These are phyloP conservation scores for Dimorphilus gyrociliatus DNA, from an alignment of 2,888 invertebrate genomes.

Conservation along the genomic window DNA sequence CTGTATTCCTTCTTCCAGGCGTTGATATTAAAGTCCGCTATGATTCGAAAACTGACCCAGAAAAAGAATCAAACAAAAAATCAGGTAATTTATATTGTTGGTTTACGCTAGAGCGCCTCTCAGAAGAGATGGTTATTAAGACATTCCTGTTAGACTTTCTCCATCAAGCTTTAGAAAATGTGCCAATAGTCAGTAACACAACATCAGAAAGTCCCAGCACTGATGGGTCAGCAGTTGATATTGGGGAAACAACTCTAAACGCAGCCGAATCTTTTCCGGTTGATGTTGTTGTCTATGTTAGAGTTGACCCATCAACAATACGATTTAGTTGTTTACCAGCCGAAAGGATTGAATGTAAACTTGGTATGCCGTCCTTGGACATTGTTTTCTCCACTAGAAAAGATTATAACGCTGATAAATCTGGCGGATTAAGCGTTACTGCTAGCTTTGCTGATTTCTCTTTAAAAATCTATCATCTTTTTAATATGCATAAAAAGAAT, in stretches of 20 bases:
- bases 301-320: constrained; percentile 47
- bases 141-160: constrained; percentile 91
- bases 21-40: constrained; percentile 38
- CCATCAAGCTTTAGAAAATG: constrained; percentile 88
- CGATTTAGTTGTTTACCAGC: constrained; percentile 88
- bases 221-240: constrained; percentile 9
- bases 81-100: constrained; percentile 74
- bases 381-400: constrained; percentile 65
- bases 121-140: constrained; percentile 86
- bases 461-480: constrained; percentile 94
- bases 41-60: constrained; percentile 26
- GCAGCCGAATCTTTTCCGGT: constrained; percentile 68
- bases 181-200: constrained; percentile 48
- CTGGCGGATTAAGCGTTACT: constrained; percentile 74
- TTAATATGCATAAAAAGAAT: constrained; percentile 48
- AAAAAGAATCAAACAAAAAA: constrained; percentile 3
- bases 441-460: constrained; percentile 92
- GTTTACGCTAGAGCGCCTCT: constrained; percentile 89
- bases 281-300: constrained; percentile 93
- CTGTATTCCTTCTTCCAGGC: constrained; percentile 36
- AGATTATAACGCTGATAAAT: constrained; percentile 16
- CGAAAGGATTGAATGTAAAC: constrained; percentile 82
- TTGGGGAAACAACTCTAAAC: no score
- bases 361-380: constrained; percentile 86
- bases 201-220: constrained; percentile 16